phyloP scores from a whole-genome alignment of 2,797 vertebrate species.

The Dermochelys coriacea region DNA sequence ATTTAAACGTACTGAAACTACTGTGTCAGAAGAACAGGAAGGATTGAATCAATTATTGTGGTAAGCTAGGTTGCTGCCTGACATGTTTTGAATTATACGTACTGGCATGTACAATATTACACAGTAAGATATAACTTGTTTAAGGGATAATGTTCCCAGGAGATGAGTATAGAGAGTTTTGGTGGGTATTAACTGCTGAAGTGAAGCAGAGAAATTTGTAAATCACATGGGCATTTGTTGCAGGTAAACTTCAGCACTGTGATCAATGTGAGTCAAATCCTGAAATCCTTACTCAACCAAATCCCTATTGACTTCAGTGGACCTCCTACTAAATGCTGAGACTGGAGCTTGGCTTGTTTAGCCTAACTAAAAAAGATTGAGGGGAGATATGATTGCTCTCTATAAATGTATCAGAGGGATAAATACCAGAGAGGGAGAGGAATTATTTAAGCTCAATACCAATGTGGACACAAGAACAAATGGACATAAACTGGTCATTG shows the following conservation, averaged over 20 bases:
- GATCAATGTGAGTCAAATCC: background rate
- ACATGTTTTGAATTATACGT: background rate
- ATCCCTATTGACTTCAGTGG: background rate
- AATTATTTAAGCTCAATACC: too few relatives aligned
- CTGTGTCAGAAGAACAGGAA: accelerated
- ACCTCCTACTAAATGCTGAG: background rate
- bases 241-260: background rate
- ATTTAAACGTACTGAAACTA: background rate
- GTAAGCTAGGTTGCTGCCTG: background rate
- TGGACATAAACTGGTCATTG: too few relatives aligned
- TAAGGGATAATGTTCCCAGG: background rate
- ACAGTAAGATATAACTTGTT: background rate
- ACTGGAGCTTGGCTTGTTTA: too few relatives aligned
- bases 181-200: background rate
- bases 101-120: background rate
- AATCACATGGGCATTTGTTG: background rate
- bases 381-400: too few relatives aligned
- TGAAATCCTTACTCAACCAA: background rate
- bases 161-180: background rate
- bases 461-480: too few relatives aligned
- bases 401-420: too few relatives aligned
- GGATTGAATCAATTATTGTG: accelerated
- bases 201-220: background rate
- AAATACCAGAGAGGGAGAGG: too few relatives aligned
- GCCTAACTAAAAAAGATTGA: too few relatives aligned